Conservation (phyloP, 2,113 vertebrate species). For the Lamprologus tigripictilis region DNA sequence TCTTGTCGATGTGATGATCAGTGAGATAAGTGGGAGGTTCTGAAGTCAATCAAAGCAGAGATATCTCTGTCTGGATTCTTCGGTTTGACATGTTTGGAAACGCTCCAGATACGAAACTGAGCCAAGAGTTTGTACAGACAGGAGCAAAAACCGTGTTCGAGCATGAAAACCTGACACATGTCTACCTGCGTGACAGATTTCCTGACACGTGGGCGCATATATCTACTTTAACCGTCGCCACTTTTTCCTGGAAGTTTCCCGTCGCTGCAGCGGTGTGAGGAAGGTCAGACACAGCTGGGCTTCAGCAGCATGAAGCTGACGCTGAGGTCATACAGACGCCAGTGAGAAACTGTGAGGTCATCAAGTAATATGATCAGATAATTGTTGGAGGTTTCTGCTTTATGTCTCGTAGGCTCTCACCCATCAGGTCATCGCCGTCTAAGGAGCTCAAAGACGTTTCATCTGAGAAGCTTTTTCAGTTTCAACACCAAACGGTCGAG, state of each 20-base stretch:
- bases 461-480: neutral
- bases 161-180: neutral
- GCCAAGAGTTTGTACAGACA: neutral
- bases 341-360: neutral
- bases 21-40: neutral
- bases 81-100: neutral
- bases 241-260: neutral
- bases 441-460: neutral
- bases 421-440: neutral
- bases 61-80: neutral
- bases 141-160: neutral
- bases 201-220: neutral
- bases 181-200: neutral
- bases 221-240: neutral
- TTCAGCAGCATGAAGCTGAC: neutral
- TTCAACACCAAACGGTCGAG: accelerated
- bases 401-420: accelerated
- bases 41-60: neutral
- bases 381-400: neutral
- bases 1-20: neutral
- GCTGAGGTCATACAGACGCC: neutral
- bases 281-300: neutral
- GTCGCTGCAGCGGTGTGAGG: neutral
- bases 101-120: neutral
- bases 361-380: neutral